These are phyloP conservation scores for Electrophaes corylata DNA, from an alignment of 2,888 invertebrate species.

Conservation along the genomic window DNA sequence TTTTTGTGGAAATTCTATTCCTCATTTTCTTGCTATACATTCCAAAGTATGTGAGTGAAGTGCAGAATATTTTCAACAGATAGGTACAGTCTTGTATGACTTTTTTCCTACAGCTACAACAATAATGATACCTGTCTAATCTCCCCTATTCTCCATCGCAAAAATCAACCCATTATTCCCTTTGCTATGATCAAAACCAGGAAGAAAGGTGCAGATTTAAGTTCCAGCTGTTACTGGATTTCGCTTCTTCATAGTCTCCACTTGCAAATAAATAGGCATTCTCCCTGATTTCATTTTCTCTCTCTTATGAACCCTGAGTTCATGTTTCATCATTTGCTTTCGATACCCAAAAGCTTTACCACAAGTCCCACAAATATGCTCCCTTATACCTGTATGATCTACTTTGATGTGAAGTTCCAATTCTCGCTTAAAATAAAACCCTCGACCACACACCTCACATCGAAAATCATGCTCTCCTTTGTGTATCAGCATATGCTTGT, in stretches of 20 bases:
- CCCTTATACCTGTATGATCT: constrained; percentile 70
- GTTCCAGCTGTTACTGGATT: constrained; percentile 29
- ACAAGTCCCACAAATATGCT: constrained; percentile 69
- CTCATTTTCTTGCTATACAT: too few species aligned
- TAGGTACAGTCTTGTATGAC: too few species aligned
- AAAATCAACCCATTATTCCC: too few species aligned
- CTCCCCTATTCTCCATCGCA: too few species aligned
- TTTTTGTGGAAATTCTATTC: too few species aligned
- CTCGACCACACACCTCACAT: constrained; percentile 67
- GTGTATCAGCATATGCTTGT: constrained; percentile 67
- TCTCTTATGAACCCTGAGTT: constrained; percentile 71
- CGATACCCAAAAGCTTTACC: constrained; percentile 74
- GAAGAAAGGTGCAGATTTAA: not conserved
- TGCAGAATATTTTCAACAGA: too few species aligned
- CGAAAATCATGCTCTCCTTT: constrained; percentile 61
- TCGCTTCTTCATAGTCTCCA: constrained; percentile 55
- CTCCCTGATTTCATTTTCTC: constrained; percentile 66
- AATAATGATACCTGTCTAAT: too few species aligned
- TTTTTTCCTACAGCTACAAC: too few species aligned
- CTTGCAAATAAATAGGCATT: constrained; percentile 68
- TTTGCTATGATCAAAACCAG: too few species aligned
- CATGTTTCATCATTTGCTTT: constrained; percentile 78
- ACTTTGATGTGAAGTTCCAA: constrained; percentile 72
- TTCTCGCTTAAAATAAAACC: constrained; percentile 64
- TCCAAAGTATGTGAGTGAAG: too few species aligned